Evolutionary conservation across 2,113 vertebrate genomes (phyloP).

Genomic region (Oreochromis tanganicae): DNA sequence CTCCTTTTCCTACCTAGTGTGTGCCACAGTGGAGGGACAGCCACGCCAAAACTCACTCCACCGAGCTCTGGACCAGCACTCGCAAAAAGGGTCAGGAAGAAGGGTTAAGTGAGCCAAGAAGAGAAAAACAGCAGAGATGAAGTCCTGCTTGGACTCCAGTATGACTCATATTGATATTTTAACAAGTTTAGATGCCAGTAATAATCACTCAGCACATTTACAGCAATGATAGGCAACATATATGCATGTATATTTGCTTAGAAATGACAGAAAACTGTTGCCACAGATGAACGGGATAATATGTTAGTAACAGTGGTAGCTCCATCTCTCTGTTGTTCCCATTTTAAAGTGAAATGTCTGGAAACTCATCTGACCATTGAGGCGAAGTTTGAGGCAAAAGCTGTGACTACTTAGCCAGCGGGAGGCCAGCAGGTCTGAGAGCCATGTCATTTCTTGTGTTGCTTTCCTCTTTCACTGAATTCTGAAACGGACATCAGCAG

Average conservation of each 20-base stretch:
- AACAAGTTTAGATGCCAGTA: neutral
- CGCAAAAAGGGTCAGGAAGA: neutral
- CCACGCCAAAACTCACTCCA: neutral
- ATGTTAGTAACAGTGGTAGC: neutral
- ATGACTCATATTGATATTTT: neutral
- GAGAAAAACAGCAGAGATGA: neutral
- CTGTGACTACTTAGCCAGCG: slow-evolving; percentile 40
- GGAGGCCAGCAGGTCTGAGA: neutral
- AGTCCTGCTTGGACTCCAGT: neutral
- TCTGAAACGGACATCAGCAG: neutral
- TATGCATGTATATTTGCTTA: neutral
- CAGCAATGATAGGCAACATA: neutral
- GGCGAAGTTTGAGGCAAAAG: slow-evolving; percentile 24
- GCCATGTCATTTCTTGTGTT: neutral
- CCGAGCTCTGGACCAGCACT: neutral
- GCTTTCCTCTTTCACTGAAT: neutral
- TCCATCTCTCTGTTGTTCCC: neutral
- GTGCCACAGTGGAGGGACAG: neutral
- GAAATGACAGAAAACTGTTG: neutral
- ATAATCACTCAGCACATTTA: neutral
- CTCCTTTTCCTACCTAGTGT: neutral
- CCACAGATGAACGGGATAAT: neutral
- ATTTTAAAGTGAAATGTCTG: slow-evolving; percentile 48
- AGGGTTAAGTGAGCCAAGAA: slow-evolving; percentile 40
- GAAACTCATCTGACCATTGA: slow-evolving; percentile 53